Base-by-base conservation (phyloP, 2,888 invertebrate species). In the Andrena fulva region DNA sequence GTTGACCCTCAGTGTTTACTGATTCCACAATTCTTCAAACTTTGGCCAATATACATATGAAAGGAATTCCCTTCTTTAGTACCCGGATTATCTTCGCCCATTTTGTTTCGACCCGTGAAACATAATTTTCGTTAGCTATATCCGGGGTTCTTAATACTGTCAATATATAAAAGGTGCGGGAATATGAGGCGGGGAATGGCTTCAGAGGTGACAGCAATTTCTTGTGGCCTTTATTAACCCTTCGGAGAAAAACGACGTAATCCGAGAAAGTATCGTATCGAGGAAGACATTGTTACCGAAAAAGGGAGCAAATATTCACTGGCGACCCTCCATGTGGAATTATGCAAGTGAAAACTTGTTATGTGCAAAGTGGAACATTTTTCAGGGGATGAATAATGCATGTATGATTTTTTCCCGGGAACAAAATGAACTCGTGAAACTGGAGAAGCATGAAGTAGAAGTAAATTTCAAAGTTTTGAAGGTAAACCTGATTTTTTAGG, bases 401-500 rank as follows among this genome's bases (percentile, higher is more conserved):
- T 10, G 20, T 10, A 62, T n/a, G 20, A 20, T 33, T 6, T 31
- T 31, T 31, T 33, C 31, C 60, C 4, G 33, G 7, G 60, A 20
- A 31, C 7, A 62, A 62, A 33, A 56, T 56, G n/a, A 62, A 33
- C 31, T 20, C 31, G n/a, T 8, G 20, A 31, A 31, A n/a, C 33
- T 20, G 33, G 8, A 62, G 62, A 62, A 62, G 10, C 62, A 20
- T 62, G 33, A 62, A 35, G 33, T 20, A 20, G 20, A 62, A 29
- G 33, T 62, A 35, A 62, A 35, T 62, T 35, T 20, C 6, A 5
- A 62, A 33, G 33, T 33, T 62, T 33, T 60, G 31, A 6, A 60
- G 60, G 60, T 60, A 33, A 60, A 60, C 20, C n/a, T 60, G 60
- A 60, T 60, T 60, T 60, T 60, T 60, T n/a, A 33, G n/a, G 31